Base-by-base conservation (phyloP, 2,113 vertebrate genomes). In the Petrocephalus microphthalmus region DNA sequence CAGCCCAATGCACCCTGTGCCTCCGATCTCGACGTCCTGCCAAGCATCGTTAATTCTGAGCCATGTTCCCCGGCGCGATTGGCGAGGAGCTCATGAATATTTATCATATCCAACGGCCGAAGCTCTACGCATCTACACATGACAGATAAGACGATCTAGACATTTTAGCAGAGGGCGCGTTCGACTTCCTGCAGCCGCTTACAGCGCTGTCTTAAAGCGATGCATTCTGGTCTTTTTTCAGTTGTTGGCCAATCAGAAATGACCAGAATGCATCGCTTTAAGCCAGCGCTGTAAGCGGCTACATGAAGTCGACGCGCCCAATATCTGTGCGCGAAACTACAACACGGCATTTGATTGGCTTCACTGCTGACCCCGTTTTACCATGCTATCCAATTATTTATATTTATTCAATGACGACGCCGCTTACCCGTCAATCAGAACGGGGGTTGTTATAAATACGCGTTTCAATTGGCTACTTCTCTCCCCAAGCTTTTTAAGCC, bases 331-430 rank as follows among this genome's bases (percentile, higher is more conserved):
- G 11, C 71, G 5, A 84, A 45, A 88, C 25, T 86, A 20, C 57
- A 19, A n/a, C 3, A 7, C 81, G 37, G 53, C 60, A 19, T 47
- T 60, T 74, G 56, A 89, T 89, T 78, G 88, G 88, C 29, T 67
- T 54, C 8, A 20, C 64, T 84, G 13, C 1, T 89, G 88, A 86
- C 88, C 88, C 60, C 84, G 45, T 89, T 78, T 86, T 71, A 54
- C 25, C 29, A 25, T 54, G 22, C 6, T 42, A 87, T 5, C 87
- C 87, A 87, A 87, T 87, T 4, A 25, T 15, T 33, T 33, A 22
- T 53, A 42, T 37, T n/a, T 49, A 17, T 87, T 87, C 10, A 2
- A 22, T 82, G 87, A 88, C 20, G 87, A 82, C 87, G 51, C 33
- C 3, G 54, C 45, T 33, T 82, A 3, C 45, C 52, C 25, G 51